A percentile compares a stretch with the other conserved stretches of the same genome.
These are phyloP conservation scores for Burhinus bistriatus DNA, from an alignment of 2,113 vertebrate genomes.

Conservation along the genomic window DNA sequence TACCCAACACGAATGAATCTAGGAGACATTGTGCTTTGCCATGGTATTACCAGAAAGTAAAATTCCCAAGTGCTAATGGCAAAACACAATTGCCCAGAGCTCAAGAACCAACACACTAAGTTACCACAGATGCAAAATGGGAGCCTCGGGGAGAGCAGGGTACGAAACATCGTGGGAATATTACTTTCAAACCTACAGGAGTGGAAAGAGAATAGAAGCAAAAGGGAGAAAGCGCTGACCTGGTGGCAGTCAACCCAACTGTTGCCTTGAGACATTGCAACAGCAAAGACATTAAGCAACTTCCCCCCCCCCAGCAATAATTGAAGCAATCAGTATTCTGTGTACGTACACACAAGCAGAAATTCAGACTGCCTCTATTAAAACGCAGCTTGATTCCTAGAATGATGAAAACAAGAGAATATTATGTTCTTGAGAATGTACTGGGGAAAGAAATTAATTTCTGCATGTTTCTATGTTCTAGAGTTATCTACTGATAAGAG, in stretches of 20 bases:
- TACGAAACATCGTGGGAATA: neutral
- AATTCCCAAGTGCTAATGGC: neutral
- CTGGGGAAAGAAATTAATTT: neutral
- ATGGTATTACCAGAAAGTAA: neutral
- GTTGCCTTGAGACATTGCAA: neutral
- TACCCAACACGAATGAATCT: neutral
- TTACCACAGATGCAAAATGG: neutral
- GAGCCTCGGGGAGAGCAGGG: neutral
- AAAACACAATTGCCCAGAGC: neutral
- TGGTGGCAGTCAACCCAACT: neutral
- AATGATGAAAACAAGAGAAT: neutral
- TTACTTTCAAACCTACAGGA: neutral
- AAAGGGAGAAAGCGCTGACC: neutral
- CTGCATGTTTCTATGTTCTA: neutral
- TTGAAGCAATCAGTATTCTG: neutral
- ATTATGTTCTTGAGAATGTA: neutral
- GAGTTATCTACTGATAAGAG: neutral
- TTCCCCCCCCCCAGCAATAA: fast-evolving
- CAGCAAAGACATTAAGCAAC: neutral
- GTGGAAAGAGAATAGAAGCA: neutral
- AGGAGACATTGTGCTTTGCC: neutral
- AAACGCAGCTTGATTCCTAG: neutral
- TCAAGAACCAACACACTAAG: neutral
- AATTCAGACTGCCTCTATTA: neutral
- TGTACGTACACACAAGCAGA: neutral